These are phyloP conservation scores for Diglossa cyanea DNA, from an alignment of 2,797 vertebrate genomes.

Conservation along the genomic window DNA sequence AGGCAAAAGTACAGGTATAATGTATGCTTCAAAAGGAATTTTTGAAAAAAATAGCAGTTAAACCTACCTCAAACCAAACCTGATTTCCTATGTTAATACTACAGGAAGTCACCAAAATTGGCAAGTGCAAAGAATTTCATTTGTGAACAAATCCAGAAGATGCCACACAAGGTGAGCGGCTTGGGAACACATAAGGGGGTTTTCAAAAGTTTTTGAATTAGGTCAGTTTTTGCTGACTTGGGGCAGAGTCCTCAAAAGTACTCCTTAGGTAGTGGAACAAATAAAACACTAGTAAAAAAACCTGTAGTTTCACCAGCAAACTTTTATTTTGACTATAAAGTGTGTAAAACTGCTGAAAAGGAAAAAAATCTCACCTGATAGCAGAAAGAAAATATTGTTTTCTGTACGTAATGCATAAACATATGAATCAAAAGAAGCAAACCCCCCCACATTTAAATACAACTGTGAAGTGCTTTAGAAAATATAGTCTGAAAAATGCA, in stretches of 20 bases:
- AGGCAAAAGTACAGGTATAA: background rate
- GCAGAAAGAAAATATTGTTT: slow-evolving; percentile 44
- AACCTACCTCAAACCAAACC: background rate
- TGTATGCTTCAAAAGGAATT: background rate
- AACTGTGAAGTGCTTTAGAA: slow-evolving; percentile 48
- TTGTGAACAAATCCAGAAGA: background rate
- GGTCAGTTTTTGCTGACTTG: background rate
- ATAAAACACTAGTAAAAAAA: background rate
- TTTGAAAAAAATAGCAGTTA: background rate
- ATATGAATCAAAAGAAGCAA: slow-evolving; percentile 51
- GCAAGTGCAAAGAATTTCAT: background rate
- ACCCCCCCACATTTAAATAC: slow-evolving; percentile 13
- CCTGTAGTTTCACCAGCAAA: slow-evolving; percentile 55
- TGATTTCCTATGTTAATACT: background rate
- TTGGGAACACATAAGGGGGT: background rate
- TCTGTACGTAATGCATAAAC: slow-evolving; percentile 2
- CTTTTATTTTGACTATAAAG: slow-evolving; percentile 75
- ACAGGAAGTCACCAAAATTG: background rate
- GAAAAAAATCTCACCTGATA: background rate
- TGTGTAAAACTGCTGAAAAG: slow-evolving; percentile 46
- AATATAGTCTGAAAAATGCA: slow-evolving; percentile 20
- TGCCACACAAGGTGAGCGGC: background rate
- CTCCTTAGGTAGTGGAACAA: fast-evolving
- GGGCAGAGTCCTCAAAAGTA: background rate
- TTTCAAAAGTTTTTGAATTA: background rate